A percentile compares a stretch with the other conserved stretches of the same genome.
Evolutionary conservation across 2,113 vertebrate species (phyloP).

Genomic region (Coreoperca whiteheadi): DNA sequence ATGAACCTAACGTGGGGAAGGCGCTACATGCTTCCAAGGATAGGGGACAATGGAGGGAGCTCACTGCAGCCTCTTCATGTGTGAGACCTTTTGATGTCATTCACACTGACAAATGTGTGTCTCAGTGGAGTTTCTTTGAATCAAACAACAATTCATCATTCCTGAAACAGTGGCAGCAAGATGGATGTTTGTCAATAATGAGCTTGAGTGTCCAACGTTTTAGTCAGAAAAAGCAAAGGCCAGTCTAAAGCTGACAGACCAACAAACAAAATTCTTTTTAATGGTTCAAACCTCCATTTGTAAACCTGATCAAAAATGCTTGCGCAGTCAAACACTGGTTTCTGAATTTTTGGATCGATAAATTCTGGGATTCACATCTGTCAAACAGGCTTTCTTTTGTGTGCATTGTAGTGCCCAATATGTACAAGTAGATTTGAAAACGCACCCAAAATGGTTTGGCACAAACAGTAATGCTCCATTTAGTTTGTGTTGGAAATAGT

Average conservation of each 20-base stretch:
- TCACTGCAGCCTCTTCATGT: not conserved
- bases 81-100: slow-evolving; percentile 8
- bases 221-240: slow-evolving; percentile 17
- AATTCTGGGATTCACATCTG: slow-evolving; percentile 26
- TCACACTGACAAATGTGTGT: slow-evolving; percentile 26
- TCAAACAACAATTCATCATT: slow-evolving; percentile 51
- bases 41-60: not conserved
- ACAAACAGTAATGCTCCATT: not conserved
- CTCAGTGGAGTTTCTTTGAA: slow-evolving; percentile 13
- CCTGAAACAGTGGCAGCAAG: slow-evolving; percentile 22
- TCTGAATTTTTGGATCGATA: not conserved
- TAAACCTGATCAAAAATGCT: slow-evolving; percentile 11
- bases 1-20: not conserved
- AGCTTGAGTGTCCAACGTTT: slow-evolving; percentile 22
- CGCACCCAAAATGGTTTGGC: slow-evolving; percentile 3
- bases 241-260: not conserved
- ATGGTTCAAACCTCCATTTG: slow-evolving; percentile 12
- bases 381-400: slow-evolving; percentile 17
- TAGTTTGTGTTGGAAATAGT: not conserved
- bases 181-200: slow-evolving; percentile 52
- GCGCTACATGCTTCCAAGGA: not conserved
- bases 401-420: not conserved
- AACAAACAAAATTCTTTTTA: not conserved
- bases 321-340: slow-evolving; percentile 16
- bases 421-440: not conserved